Percentiles rank a stretch among this genome's conserved stretches.
These are phyloP conservation scores for Keiferia lycopersicella DNA, from an alignment of 2,888 invertebrate species.

Conservation along the genomic window DNA sequence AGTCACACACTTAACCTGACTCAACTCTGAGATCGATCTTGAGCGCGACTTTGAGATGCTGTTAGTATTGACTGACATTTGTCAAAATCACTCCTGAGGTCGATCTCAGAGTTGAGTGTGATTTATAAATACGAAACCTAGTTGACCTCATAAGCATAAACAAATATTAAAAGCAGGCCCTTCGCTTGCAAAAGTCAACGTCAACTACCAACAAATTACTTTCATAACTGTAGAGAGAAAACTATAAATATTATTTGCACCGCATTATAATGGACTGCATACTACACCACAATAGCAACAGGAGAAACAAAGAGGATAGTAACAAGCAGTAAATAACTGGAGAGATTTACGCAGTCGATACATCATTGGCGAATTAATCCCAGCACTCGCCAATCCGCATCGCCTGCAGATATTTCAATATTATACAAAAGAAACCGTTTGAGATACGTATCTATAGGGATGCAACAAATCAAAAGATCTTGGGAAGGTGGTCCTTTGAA, in stretches of 20 bases:
- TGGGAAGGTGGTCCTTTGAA: neutral
- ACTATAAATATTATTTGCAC: conserved; percentile 16
- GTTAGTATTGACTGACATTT: too few relatives aligned
- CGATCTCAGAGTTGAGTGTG: too few relatives aligned
- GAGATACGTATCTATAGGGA: conserved; percentile 37
- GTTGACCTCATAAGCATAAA: too few relatives aligned
- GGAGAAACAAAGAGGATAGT: conserved; percentile 60
- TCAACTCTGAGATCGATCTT: too few relatives aligned
- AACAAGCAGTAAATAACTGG: conserved; percentile 66
- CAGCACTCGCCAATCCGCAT: conserved; percentile 55
- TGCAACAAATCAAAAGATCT: conserved; percentile 4
- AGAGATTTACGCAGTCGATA: conserved; percentile 67
- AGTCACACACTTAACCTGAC: too few relatives aligned
- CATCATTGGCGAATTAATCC: conserved; percentile 71
- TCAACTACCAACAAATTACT: neutral
- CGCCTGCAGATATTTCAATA: conserved; percentile 75
- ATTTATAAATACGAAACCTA: too few relatives aligned
- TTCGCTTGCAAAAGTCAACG: neutral
- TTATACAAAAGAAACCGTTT: conserved; percentile 72
- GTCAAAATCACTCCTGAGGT: too few relatives aligned
- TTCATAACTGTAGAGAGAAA: conserved; percentile 9
- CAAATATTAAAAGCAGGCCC: too few relatives aligned
- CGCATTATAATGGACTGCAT: conserved; percentile 7
- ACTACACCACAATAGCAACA: conserved; percentile 40
- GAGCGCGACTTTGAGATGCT: too few relatives aligned